Base-by-base conservation (phyloP, 2,888 invertebrate species). In the Lithophane ornitopus region DNA sequence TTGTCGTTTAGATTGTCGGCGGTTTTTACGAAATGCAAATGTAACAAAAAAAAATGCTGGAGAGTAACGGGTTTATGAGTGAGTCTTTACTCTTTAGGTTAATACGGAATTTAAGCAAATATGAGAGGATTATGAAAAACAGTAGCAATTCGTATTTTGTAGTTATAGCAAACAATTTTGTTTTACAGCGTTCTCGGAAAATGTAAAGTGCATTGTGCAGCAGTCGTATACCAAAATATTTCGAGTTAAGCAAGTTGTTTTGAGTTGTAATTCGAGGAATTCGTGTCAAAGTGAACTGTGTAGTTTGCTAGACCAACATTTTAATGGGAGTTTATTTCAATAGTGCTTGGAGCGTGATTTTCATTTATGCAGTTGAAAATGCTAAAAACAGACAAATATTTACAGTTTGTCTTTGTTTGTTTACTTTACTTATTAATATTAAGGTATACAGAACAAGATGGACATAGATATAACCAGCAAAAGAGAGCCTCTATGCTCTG, bases 1-100 rank as follows among this genome's bases (percentile, higher is more conserved):
- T 92, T 92, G 92, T 92, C 90, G 90, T 86, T 89, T 89, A 91
- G 89, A 90, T 90, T 88, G 91, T 90, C 89, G 88, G 77, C 85
- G 83, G 88, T 89, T 89, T 89, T 89, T 86, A 83, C 84, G 74
- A 86, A 90, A 90, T 88, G 90, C 90, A 90, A 92, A 92, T 89
- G 89, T 87, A 82, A 88, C 88, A 90, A 89, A 91, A 90, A 90
- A 34, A 88, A 89, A 87, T 85, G 76, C 70, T 80, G 68, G 68
- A 78, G 81, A 62, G 26, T 84, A 89, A 89, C 87, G 70, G 84
- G 85, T 88, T 90, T 89, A 87, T 87, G 90, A 88, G 85, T 86
- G 81, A 82, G 78, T 78, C 79, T 83, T 69, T 44, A 72, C 66
- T 84, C 59, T 82, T 83, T 87, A 79, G 73, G 86, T 88, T 88